Conservation (phyloP, 1,140 invertebrate genomes). For the Drosophila novamexicana region DNA sequence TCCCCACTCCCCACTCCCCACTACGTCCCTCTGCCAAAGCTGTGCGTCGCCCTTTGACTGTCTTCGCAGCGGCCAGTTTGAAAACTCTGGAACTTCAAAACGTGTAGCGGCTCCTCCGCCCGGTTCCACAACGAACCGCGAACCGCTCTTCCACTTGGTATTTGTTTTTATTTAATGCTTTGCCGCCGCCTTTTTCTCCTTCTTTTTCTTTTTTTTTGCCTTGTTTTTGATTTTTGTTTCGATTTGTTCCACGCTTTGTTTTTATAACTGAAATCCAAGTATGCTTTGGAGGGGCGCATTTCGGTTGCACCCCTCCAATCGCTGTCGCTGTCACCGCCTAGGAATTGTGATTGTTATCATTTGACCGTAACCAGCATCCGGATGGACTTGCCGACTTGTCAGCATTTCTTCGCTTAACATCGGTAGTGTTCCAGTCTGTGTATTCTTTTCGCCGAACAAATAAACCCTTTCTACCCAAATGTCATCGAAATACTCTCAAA, state of each 20-base stretch:
- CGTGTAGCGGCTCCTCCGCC: conserved; percentile 21
- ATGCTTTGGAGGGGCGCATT: conserved; percentile 9
- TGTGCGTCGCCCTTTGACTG: conserved; percentile 56
- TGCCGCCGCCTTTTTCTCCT: conserved; percentile 15
- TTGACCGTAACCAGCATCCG: conserved; percentile 6
- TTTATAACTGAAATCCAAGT: conserved; percentile 22
- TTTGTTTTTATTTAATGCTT: conserved; percentile 52
- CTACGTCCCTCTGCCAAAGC: conserved; percentile 14
- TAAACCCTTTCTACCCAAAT: background rate
- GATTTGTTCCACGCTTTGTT: conserved; percentile 26
- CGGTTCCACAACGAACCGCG: background rate
- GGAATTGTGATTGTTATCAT: conserved; percentile 24
- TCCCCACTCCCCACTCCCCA: too few relatives aligned
- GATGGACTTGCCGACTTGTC: conserved; percentile 3
- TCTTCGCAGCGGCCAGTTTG: conserved; percentile 43
- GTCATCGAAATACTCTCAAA: background rate
- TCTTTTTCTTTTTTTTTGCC: background rate
- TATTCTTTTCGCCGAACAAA: conserved; percentile 8
- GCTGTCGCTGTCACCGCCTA: background rate
- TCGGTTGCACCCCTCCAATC: background rate
- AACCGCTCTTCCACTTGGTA: conserved; percentile 12
- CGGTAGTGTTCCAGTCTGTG: too few relatives aligned
- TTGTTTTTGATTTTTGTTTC: conserved; percentile 19
- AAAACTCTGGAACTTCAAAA: conserved; percentile 30
- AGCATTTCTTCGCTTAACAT: conserved; percentile 1